Evolutionary conservation across 2,797 vertebrate genomes (phyloP).

Genomic region (Peromyscus attwateri): DNA sequence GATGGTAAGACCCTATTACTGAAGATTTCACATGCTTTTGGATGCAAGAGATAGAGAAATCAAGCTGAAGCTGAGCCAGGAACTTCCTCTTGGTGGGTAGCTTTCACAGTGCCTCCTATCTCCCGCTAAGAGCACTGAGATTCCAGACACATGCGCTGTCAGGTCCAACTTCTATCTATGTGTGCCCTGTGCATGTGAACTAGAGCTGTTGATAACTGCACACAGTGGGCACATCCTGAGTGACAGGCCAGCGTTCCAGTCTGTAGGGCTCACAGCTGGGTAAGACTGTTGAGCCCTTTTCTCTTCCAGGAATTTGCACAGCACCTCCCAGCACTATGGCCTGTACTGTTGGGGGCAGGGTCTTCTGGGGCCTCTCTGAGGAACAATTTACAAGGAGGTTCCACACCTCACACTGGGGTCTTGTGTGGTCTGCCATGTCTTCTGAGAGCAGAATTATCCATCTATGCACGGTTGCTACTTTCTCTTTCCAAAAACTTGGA

Average conservation of each 20-base stretch:
- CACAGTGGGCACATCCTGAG: not conserved
- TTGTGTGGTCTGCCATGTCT: not conserved
- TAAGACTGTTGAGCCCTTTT: not conserved
- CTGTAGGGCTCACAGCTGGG: not conserved
- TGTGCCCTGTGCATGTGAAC: not conserved
- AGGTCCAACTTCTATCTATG: not conserved
- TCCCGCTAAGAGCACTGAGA: not conserved
- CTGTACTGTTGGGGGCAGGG: not conserved
- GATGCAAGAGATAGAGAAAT: not conserved
- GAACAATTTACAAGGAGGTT: not conserved
- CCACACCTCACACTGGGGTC: not conserved
- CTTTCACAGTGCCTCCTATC: not conserved
- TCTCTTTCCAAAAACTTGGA: not conserved
- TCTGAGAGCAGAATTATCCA: not conserved
- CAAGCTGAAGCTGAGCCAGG: too few species aligned
- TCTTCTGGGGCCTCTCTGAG: not conserved
- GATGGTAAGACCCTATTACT: not conserved
- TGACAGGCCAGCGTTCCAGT: not conserved
- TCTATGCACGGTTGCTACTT: not conserved
- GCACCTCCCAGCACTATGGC: not conserved
- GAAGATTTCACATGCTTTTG: not conserved
- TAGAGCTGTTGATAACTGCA: not conserved
- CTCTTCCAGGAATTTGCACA: not conserved
- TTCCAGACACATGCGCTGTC: not conserved
- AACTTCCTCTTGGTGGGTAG: not conserved